These are phyloP conservation scores for Seriola rivoliana DNA, from an alignment of 2,113 vertebrate genomes.

Conservation along the genomic window DNA sequence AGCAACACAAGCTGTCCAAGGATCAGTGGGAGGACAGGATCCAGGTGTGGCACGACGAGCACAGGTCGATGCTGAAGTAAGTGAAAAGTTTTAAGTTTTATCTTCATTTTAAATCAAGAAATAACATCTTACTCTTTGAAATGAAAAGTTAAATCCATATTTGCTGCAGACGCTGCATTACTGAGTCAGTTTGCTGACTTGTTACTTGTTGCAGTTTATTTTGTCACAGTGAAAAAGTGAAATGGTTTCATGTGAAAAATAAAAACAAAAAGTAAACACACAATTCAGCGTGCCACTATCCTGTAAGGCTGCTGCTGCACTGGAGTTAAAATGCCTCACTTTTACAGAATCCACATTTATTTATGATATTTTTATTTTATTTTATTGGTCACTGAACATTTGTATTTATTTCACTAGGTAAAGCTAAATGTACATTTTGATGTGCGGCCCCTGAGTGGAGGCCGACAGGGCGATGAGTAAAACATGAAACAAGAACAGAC, in stretches of 20 bases:
- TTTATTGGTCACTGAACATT: too few relatives aligned
- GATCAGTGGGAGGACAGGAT: constrained; percentile 98
- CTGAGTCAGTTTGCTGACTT: not conserved
- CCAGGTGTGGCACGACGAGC: constrained; percentile 95
- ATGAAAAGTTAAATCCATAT: too few relatives aligned
- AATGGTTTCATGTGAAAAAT: not conserved
- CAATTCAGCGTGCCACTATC: not conserved
- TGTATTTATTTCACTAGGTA: not conserved
- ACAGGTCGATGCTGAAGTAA: constrained; percentile 93
- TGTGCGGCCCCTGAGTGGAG: too few relatives aligned
- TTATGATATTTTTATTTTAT: too few relatives aligned
- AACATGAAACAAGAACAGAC: too few relatives aligned
- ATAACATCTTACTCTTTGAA: too few relatives aligned
- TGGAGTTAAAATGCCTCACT: too few relatives aligned
- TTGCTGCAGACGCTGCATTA: not conserved
- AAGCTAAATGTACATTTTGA: not conserved
- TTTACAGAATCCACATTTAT: not conserved
- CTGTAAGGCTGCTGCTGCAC: not conserved
- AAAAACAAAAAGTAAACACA: not conserved
- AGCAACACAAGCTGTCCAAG: constrained; percentile 96
- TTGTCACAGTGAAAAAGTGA: not conserved
- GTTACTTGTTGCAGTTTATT: not conserved
- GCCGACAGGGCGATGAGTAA: too few relatives aligned
- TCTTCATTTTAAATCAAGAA: too few relatives aligned
- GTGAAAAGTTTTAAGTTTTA: not conserved